A percentile compares a stretch with the other conserved stretches of the same genome.
Evolutionary conservation across 2,113 vertebrate genomes (phyloP).

Genomic region (Myotis brandtii): DNA sequence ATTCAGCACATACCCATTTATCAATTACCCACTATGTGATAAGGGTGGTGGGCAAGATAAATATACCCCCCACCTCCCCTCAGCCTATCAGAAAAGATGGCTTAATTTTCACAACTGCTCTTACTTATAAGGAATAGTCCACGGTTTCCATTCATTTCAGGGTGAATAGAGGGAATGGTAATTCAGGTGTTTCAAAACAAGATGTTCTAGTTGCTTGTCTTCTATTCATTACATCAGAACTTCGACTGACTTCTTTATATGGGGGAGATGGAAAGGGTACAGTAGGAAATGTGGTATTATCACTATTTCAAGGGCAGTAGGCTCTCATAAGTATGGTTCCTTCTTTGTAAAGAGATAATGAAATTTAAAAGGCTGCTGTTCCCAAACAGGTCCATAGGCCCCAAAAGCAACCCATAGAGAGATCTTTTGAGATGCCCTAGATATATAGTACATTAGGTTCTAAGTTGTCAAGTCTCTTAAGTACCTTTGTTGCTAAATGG

Average conservation of each 20-base stretch:
- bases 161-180: constrained; percentile 29
- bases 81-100: background rate
- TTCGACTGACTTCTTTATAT: constrained; percentile 28
- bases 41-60: constrained; percentile 18
- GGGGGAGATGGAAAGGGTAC: background rate
- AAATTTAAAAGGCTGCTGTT: constrained; percentile 41
- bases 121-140: constrained; percentile 41
- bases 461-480: constrained; percentile 7
- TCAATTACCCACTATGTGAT: constrained; percentile 33
- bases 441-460: background rate
- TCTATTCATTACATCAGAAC: constrained; percentile 37
- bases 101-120: constrained; percentile 49
- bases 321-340: background rate
- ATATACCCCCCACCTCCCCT: background rate
- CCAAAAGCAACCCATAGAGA: background rate
- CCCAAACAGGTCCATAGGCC: background rate
- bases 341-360: constrained; percentile 33
- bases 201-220: constrained; percentile 33
- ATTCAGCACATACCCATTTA: constrained; percentile 46
- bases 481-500: background rate
- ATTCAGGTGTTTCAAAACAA: constrained; percentile 58
- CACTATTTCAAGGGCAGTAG: background rate
- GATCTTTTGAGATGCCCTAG: background rate
- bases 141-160: constrained; percentile 47
- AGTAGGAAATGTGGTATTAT: constrained; percentile 39